A percentile compares a stretch with the other conserved stretches of the same genome.
phyloP scores from a whole-genome alignment of 2,113 vertebrate genomes.

The Stigmatopora argus region DNA sequence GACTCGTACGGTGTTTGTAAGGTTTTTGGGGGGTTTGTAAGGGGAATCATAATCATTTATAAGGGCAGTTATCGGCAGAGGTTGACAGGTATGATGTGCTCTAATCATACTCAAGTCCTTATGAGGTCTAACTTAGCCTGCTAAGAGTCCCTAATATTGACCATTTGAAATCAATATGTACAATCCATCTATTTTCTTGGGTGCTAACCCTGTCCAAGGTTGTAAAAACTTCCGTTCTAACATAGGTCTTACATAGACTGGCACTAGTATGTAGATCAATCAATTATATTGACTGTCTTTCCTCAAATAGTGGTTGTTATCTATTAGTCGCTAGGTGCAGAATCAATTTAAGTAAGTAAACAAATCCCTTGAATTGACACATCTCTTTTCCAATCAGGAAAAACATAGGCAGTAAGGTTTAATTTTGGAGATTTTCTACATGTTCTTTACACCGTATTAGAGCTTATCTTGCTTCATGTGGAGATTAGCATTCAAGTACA shows the following conservation, averaged over 20 bases:
- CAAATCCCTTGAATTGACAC: slow-evolving; percentile 37
- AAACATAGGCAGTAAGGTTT: too few species aligned
- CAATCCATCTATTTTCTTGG: not conserved
- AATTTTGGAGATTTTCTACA: too few species aligned
- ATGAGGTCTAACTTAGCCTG: not conserved
- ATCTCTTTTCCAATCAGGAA: too few species aligned
- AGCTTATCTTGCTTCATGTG: too few species aligned
- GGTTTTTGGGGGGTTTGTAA: too few species aligned
- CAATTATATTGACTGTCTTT: not conserved
- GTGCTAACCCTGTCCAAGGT: not conserved
- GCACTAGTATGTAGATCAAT: not conserved
- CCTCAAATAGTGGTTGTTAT: not conserved
- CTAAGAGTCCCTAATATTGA: not conserved
- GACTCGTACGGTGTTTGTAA: too few species aligned
- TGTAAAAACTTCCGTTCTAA: not conserved
- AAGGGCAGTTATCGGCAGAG: too few species aligned
- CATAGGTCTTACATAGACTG: not conserved
- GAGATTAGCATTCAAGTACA: too few species aligned
- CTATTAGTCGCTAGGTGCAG: not conserved
- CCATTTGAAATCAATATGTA: not conserved
- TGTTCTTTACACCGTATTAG: too few species aligned
- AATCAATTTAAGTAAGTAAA: not conserved
- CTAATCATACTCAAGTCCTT: not conserved
- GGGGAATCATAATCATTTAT: too few species aligned
- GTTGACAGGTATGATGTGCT: too few species aligned